These are phyloP conservation scores for Chloroceryle aenea DNA, from an alignment of 2,113 vertebrate genomes.

Conservation along the genomic window DNA sequence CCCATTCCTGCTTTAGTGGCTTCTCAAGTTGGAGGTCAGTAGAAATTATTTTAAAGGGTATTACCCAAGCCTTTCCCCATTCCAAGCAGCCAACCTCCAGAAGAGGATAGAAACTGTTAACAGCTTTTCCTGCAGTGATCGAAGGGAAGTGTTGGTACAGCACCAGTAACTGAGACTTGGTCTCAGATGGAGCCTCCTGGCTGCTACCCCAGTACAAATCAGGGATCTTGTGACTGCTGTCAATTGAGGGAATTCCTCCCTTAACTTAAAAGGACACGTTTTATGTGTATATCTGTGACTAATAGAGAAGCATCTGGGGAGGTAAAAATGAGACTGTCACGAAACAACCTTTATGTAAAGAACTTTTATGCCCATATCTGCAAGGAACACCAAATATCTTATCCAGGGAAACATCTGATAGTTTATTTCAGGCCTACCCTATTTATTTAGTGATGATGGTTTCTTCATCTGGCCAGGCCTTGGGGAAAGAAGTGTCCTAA, in stretches of 20 bases:
- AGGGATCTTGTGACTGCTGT: background rate
- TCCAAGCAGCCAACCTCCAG: background rate
- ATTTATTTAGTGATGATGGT: background rate
- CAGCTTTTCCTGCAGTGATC: background rate
- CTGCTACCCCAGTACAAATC: background rate
- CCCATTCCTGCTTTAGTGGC: background rate
- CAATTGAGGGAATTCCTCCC: background rate
- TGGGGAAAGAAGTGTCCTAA: background rate
- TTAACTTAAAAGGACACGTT: background rate
- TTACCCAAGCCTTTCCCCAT: background rate
- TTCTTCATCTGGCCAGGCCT: background rate
- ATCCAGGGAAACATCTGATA: background rate
- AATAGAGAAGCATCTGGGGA: background rate
- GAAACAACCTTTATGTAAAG: background rate
- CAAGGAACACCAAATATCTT: background rate
- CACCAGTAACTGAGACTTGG: background rate
- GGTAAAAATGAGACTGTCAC: background rate
- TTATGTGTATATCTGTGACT: background rate
- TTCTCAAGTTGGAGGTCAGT: background rate
- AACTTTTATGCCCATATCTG: background rate
- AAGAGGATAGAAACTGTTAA: background rate
- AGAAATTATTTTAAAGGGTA: background rate
- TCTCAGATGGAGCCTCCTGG: background rate
- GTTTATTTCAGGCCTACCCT: background rate
- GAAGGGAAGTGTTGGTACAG: background rate